Conservation (phyloP, 2,888 invertebrate species). For the Noctua janthina region DNA sequence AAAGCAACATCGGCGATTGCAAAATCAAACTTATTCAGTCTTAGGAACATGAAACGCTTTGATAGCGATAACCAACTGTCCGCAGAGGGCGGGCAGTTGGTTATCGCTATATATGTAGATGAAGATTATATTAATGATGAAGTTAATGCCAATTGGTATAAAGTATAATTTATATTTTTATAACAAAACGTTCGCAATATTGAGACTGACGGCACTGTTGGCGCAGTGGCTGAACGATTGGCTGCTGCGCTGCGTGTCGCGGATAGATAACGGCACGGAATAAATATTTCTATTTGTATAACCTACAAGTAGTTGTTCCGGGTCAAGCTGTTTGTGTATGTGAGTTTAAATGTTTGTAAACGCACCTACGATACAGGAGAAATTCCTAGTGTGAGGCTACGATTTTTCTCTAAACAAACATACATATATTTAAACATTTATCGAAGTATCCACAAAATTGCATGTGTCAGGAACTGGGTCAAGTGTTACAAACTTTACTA, state of each 20-base stretch:
- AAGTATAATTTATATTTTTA: not conserved
- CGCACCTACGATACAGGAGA: too few relatives aligned
- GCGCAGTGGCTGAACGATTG: too few relatives aligned
- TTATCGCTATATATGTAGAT: not conserved
- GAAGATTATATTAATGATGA: not conserved
- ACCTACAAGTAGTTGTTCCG: too few relatives aligned
- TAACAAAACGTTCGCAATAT: not conserved
- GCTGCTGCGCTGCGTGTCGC: too few relatives aligned
- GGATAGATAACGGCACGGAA: too few relatives aligned
- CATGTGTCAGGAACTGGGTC: slow-evolving; percentile 6
- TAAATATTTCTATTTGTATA: too few relatives aligned
- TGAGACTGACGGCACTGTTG: too few relatives aligned
- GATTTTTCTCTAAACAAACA: not conserved
- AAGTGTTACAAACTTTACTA: slow-evolving; percentile 14
- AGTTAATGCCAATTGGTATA: not conserved
- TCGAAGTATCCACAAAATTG: not conserved
- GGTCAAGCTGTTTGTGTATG: too few relatives aligned
- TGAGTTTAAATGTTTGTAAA: too few relatives aligned
- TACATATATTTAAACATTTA: not conserved
- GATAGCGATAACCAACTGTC: not conserved
- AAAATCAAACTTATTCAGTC: not conserved
- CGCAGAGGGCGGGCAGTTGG: not conserved
- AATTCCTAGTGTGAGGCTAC: too few relatives aligned
- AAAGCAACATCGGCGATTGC: not conserved
- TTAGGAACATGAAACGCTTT: not conserved